Evolutionary conservation across 2,888 invertebrate genomes (phyloP), one percentile per base, ranked within the genome.

Genomic region (Allolobophora icterica): DNA sequence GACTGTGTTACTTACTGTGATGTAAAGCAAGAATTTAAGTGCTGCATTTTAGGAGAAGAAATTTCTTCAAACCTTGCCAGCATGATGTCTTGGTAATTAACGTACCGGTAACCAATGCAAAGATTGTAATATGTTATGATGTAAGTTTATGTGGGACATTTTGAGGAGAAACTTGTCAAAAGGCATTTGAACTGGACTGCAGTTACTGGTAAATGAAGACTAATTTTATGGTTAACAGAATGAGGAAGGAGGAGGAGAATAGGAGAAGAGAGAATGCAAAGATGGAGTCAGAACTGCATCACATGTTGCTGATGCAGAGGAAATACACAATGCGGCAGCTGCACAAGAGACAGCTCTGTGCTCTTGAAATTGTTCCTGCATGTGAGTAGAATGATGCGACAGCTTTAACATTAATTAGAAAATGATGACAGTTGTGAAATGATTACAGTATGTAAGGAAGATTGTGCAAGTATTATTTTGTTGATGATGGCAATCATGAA

Each of bases 341-440:
- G 91, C 93, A 94, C 90, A 94, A 94, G 90, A 94, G 93, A 91
- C 94, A 94, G 71, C 93, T 95, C n/a, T 94, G 94, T 45, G 93
- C 94, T 52, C 93, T 95, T 90, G 94, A 95, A 92, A 94, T 95
- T 24, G 91, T 95, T 89, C 95, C 95, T 35, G 95, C 95, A 89
- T 94, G 95, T 95, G 92, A 91, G 93, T 92, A 35, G n/a, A 33
- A 42, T 40, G 42, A 45, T 45, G n/a, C 11, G 24, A 40, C 35
- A 24, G 89, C 8, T 1, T 33, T 19, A 84, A 40, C 33, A 0
- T 8, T 35, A 38, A 11, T 42, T 84, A 24, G 87, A 38, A 24
- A 84, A 90, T 90, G 87, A 84, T 87, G 84, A 40, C 34, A n/a
- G 83, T 87, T 40, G 35, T 30, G 15, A 52, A 84, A 90, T 90